Evolutionary conservation across 2,113 vertebrate genomes (phyloP).

Genomic region (Sander lucioperca): DNA sequence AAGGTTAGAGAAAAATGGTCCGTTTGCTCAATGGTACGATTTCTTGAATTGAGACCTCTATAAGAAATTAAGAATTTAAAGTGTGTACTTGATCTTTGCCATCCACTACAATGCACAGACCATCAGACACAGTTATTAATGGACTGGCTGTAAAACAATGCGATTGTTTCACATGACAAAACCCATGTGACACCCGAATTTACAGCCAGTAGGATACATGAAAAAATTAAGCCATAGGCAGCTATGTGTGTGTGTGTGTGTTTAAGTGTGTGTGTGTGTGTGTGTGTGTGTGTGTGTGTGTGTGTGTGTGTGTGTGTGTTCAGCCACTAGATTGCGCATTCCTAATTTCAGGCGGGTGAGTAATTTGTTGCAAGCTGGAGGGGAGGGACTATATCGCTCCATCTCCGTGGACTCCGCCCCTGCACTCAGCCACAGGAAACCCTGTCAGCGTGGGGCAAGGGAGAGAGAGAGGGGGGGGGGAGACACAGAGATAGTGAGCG

Average conservation of each 20-base stretch:
- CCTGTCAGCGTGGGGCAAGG: conserved; percentile 74
- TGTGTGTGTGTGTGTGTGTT: conserved; percentile 30
- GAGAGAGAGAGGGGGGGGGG: conserved; percentile 3
- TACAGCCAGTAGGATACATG: background rate
- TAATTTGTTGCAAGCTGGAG: conserved; percentile 67
- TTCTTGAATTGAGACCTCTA: background rate
- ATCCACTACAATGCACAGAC: background rate
- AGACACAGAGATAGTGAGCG: background rate
- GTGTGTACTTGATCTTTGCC: background rate
- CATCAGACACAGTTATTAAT: background rate
- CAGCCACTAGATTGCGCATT: conserved; percentile 74
- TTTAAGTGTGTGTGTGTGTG: conserved; percentile 27
- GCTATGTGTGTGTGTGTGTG: conserved; percentile 13
- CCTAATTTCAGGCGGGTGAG: conserved; percentile 75
- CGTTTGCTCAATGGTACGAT: background rate
- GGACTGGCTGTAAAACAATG: conserved; percentile 18
- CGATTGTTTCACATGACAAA: background rate
- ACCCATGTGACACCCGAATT: conserved; percentile 25
- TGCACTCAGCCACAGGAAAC: conserved; percentile 86
- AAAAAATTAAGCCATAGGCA: conserved; percentile 20
- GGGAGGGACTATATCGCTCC: conserved; percentile 69
- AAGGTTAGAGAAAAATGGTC: background rate
- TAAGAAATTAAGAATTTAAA: background rate
- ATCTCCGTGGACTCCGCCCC: conserved; percentile 84
- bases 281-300: conserved; percentile 19